A percentile compares a stretch with the other conserved stretches of the same genome.
Conservation (phyloP, 2,888 invertebrate genomes). For the Cephus runcator region DNA sequence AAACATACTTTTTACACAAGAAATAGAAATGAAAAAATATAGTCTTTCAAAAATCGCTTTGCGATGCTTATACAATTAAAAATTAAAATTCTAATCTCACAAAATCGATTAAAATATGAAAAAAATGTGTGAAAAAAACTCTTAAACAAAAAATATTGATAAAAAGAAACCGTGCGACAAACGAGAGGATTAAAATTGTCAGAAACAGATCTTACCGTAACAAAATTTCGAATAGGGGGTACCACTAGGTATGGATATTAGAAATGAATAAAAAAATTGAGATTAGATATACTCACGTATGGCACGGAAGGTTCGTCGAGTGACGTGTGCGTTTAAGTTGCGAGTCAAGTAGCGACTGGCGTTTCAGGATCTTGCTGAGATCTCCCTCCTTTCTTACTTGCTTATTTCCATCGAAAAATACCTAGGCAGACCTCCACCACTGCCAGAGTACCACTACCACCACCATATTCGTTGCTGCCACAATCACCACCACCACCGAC, state of each 20-base stretch:
- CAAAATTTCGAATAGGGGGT: background rate
- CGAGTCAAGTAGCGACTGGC: slow-evolving; percentile 62
- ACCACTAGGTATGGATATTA: background rate
- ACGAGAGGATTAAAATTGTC: background rate
- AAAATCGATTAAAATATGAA: background rate
- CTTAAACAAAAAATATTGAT: background rate
- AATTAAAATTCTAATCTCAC: background rate
- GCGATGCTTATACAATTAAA: background rate
- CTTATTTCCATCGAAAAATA: slow-evolving; percentile 14
- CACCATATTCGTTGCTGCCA: slow-evolving; percentile 1
- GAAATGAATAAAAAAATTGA: background rate
- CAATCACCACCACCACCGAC: background rate
- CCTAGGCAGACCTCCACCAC: slow-evolving; percentile 9
- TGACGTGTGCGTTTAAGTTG: slow-evolving; percentile 55
- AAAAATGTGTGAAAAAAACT: background rate
- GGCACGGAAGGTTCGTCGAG: slow-evolving; percentile 23
- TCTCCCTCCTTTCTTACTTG: slow-evolving; percentile 38
- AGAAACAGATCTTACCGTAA: background rate
- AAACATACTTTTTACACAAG: background rate
- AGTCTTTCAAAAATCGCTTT: background rate
- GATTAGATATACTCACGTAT: background rate
- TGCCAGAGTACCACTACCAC: slow-evolving; percentile 16
- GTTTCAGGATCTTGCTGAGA: slow-evolving; percentile 34
- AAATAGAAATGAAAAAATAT: background rate
- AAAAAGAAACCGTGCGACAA: background rate